Base-by-base conservation (phyloP, 2,888 invertebrate species). In the Eudasyphora cyanicolor region DNA sequence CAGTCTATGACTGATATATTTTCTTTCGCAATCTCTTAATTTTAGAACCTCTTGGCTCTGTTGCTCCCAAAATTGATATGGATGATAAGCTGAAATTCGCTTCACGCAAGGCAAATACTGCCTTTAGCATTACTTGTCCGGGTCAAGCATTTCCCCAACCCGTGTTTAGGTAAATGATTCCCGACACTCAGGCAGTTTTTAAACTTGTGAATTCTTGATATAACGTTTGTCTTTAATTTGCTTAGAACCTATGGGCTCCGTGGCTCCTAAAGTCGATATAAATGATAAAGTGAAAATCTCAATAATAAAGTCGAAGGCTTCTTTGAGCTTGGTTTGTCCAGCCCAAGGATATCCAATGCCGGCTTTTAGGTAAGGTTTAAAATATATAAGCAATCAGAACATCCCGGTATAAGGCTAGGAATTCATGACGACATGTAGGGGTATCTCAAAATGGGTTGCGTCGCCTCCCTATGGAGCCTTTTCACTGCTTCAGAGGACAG, bases 241-340 rank as follows among this genome's bases (percentile, higher is more conserved):
- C 87, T 87, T 0, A 93, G 93, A 93, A 88, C 93, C 93, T 0
- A 88, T 91, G 17, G 90, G 94, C 81, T 93, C 93, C 84, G 93
- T 94, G 70, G 92, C 93, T 69, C 95, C 95, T 7, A 94, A 94
- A 90, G 93, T 95, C 69, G 93, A 93, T 79, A 91, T 92, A 75
- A 90, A 92, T 14, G 93, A 93, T 84, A 92, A 92, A 87, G 88
- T 91, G 78, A 89, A 90, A 73, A 89, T 91, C 82, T 85, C 90
- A 4, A 90, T 89, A 14, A 88, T 87, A 74, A 76, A 87, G 80
- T 87, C 87, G 38, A 89, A 88, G 24, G 88, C 90, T 69, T 92
- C 93, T 49, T 88, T 94, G 87, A 93, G 95, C 71, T 93, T 96
- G 87, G 93, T 94, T 87, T 96, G 96, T 90, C 95, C 95, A 79